Base-by-base conservation (phyloP, 2,113 vertebrate species). In the Odontophorus gujanensis region DNA sequence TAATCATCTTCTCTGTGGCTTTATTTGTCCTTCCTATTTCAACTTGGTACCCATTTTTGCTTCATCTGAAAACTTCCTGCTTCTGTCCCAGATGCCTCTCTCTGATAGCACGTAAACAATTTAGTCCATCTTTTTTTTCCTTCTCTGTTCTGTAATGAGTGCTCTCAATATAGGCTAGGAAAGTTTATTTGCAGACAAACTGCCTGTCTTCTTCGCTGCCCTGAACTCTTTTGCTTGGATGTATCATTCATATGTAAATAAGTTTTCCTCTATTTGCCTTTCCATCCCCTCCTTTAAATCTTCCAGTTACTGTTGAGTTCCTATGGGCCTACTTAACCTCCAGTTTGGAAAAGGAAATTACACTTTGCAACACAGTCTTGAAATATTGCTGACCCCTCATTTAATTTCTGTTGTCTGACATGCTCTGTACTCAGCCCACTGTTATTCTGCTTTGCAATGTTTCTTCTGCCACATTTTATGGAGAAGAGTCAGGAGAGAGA, bases 401-500 rank as follows among this genome's bases (percentile, higher is more conserved):
- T 85, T 77, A 17, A 74, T 63, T 74, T 73, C 83, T 71, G 48
- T 82, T 80, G 17, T n/a, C 72, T 91, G 89, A 83, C 81, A 72
- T 40, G 76, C 67, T 78, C 34, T 28, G 6, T 79, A 47, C 78
- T 95, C 79, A 67, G 42, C 63, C 63, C 42, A 95, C 81, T 83
- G 75, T 36, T 95, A 85, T 80, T 81, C 17, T 63, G 63, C 92
- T 93, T 89, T 92, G 47, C 72, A 91, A 28, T 91, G 68, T 90
- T 92, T 95, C 82, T 87, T 74, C 82, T 92, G 82, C 57, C 76
- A 94, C 85, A 75, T 92, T 95, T 95, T 51, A 83, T 83, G 73
- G 93, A 91, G 87, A 78, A 77, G 59, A 95, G 71, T 89, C 87
- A 91, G 81, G 76, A 91, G 81, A 96, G 45, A 61, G 72, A 32